Percentiles rank a stretch among this genome's conserved stretches.
These are phyloP conservation scores for Athalia cordata DNA, from an alignment of 2,888 invertebrate genomes.

Conservation along the genomic window DNA sequence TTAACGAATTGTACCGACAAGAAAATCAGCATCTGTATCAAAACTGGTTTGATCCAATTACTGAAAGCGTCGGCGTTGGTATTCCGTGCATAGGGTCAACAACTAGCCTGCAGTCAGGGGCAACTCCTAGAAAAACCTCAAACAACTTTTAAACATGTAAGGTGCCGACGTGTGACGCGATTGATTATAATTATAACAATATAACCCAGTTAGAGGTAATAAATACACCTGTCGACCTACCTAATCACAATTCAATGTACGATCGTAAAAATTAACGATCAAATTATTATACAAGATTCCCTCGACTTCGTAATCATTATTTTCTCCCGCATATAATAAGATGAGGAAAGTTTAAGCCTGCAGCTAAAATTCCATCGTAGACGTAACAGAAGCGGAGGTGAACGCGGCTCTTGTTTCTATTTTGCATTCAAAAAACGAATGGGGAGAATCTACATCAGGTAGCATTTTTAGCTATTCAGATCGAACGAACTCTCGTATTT, in stretches of 20 bases:
- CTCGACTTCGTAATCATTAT: too few species aligned
- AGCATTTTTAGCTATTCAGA: constrained; percentile 28
- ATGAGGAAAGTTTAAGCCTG: neutral
- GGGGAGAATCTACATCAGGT: constrained; percentile 12
- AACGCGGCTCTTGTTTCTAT: neutral
- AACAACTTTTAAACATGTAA: neutral
- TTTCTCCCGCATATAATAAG: neutral
- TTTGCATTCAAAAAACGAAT: constrained; percentile 23
- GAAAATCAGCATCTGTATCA: constrained; percentile 37
- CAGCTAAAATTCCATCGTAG: neutral
- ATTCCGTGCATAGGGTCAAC: constrained; percentile 37
- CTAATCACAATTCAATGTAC: neutral
- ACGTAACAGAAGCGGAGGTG: neutral
- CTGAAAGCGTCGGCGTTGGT: constrained; percentile 6
- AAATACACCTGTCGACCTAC: too few species aligned
- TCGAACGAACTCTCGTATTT: constrained; percentile 15
- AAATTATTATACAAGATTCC: neutral
- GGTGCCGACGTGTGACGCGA: constrained; percentile 5
- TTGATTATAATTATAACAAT: neutral
- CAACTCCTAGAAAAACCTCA: constrained; percentile 8
- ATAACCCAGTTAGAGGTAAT: too few species aligned
- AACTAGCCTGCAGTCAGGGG: constrained; percentile 17
- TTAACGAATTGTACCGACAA: constrained; percentile 30
- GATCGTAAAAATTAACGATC: neutral
- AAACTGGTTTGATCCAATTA: constrained; percentile 45